phyloP scores from a whole-genome alignment of 1,140 invertebrate genomes.

The Gonatopus flavifemur region DNA sequence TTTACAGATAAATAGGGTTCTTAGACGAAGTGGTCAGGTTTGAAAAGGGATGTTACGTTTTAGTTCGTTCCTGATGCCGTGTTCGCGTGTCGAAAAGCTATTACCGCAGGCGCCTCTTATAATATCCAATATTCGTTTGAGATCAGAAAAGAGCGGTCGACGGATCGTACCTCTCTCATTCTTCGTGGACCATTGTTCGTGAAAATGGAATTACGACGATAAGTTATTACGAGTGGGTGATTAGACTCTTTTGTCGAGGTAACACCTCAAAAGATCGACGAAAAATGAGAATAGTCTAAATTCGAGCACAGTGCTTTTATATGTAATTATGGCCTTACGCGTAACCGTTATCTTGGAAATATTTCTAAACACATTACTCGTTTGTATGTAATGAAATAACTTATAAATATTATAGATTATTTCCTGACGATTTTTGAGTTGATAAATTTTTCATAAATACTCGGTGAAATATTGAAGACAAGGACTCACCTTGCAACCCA shows the following conservation, averaged over 20 bases:
- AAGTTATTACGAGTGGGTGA: slow-evolving; percentile 36
- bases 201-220: slow-evolving; percentile 36
- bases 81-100: slow-evolving; percentile 40
- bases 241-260: slow-evolving; percentile 30
- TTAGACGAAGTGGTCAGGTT: no score
- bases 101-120: slow-evolving; percentile 37
- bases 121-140: slow-evolving; percentile 46
- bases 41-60: slow-evolving; percentile 28
- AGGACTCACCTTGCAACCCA: slow-evolving; percentile 53
- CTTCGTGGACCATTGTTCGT: slow-evolving; percentile 37
- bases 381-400: no score
- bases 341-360: no score
- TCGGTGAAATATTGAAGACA: background rate
- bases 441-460: no score
- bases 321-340: no score
- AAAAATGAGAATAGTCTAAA: no score
- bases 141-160: slow-evolving; percentile 22
- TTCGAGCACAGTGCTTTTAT: no score
- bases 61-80: slow-evolving; percentile 36
- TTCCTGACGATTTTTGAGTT: no score
- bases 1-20: no score
- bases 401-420: no score
- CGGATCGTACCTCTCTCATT: slow-evolving; percentile 15
- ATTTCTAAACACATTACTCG: no score
- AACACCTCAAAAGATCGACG: no score